Conservation (phyloP, 2,888 invertebrate genomes). For the Heliconius erato region DNA sequence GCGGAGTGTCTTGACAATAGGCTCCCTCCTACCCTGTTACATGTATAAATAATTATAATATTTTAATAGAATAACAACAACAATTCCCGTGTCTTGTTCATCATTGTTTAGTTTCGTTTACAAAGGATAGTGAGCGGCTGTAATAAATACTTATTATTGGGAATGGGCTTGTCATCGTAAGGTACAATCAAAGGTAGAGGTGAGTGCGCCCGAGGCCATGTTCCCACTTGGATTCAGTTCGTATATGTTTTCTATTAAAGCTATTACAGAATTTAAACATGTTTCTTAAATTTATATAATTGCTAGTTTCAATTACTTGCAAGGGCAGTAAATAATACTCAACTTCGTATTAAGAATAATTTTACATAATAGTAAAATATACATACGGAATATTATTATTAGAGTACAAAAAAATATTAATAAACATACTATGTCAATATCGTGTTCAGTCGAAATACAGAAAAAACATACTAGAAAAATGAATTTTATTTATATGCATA, state of each 20-base stretch:
- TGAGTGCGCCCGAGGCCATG: conserved; percentile 74
- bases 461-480: no score
- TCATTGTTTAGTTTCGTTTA: conserved; percentile 48
- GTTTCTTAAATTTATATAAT: conserved; percentile 42
- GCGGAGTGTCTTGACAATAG: no score
- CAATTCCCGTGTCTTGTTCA: conserved; percentile 30
- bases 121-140: conserved; percentile 55
- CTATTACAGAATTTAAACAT: conserved; percentile 47
- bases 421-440: no score
- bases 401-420: no score
- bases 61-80: conserved; percentile 15
- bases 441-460: no score
- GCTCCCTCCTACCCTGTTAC: no score
- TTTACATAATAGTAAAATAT: not conserved
- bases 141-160: conserved; percentile 83
- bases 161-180: conserved; percentile 82
- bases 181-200: conserved; percentile 80
- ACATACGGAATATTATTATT: not conserved
- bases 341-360: not conserved
- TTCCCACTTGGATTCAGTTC: conserved; percentile 69
- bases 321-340: not conserved
- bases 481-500: no score
- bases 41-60: not conserved
- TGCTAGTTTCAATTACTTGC: conserved; percentile 22
- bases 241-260: conserved; percentile 61